Percentiles rank a stretch among this genome's conserved stretches.
Evolutionary conservation across 1,140 invertebrate species (phyloP).

Genomic region (Drosophila tropicalis): DNA sequence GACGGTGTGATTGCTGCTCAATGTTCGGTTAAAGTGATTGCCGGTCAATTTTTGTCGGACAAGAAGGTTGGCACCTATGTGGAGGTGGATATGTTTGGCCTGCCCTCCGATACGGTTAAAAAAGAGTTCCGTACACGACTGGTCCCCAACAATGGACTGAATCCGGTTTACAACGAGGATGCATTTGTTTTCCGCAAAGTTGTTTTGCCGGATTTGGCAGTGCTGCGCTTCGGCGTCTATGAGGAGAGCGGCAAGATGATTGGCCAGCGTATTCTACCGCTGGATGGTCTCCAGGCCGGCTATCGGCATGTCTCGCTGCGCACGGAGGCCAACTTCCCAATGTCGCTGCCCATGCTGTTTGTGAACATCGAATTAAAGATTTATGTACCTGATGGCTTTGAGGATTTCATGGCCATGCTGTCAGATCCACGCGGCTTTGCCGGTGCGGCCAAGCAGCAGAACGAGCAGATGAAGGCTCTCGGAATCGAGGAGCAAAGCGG

Average conservation of each 20-base stretch:
- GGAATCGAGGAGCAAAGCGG: conserved; percentile 93
- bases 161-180: conserved; percentile 99
- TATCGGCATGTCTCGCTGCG: conserved; percentile 98
- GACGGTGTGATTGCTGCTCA: conserved; percentile 99
- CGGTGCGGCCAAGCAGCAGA: conserved; percentile 92
- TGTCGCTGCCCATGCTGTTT: conserved; percentile 99
- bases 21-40: conserved; percentile 98
- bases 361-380: conserved; percentile 99
- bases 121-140: conserved; percentile 98
- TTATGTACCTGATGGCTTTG: conserved; percentile 99
- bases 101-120: conserved; percentile 99
- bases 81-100: conserved; percentile 99
- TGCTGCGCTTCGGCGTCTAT: conserved; percentile 98
- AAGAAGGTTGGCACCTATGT: conserved; percentile 99
- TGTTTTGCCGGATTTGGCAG: conserved; percentile 98
- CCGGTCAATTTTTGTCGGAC: conserved; percentile 99
- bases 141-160: conserved; percentile 98
- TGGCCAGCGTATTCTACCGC: conserved; percentile 97
- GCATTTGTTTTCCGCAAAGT: conserved; percentile 99
- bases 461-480: conserved; percentile 96
- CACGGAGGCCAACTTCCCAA: conserved; percentile 99
- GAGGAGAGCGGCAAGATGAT: conserved; percentile 99
- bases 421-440: conserved; percentile 97
- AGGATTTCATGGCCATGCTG: conserved; percentile 98
- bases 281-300: conserved; percentile 98